Conservation (phyloP, 2,888 invertebrate species). For the Empis stercorea region DNA sequence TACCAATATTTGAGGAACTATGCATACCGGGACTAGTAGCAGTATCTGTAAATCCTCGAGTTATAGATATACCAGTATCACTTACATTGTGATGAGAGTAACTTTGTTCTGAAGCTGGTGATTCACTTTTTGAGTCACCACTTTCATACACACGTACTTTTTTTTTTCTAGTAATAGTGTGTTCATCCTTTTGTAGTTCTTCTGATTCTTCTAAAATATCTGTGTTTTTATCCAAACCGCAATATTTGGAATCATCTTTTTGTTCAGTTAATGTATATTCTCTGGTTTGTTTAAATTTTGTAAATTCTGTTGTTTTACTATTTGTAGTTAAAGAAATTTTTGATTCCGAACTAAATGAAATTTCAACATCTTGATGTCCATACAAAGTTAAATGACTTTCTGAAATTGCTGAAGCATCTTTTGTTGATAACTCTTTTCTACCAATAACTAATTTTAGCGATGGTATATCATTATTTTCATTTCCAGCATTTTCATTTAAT, state of each 20-base stretch:
- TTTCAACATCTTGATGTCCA: constrained; percentile 41
- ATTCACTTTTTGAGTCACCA: constrained; percentile 28
- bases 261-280: constrained; percentile 20
- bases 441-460: constrained; percentile 41
- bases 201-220: constrained; percentile 13
- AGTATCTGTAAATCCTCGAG: constrained; percentile 35
- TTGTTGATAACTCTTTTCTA: constrained; percentile 40
- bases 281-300: constrained; percentile 8
- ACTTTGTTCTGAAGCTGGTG: constrained; percentile 39
- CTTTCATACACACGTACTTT: constrained; percentile 40
- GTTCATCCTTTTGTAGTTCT: constrained; percentile 30
- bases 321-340: constrained; percentile 39
- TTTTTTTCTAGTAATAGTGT: constrained; percentile 40
- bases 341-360: constrained; percentile 41
- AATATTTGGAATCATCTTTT: constrained; percentile 27
- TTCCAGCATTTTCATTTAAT: no score
- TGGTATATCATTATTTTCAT: constrained; percentile 7
- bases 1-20: constrained; percentile 22
- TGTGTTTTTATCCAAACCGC: constrained; percentile 8
- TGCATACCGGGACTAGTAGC: constrained; percentile 36
- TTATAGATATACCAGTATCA: constrained; percentile 43
- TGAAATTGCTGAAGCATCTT: constrained; percentile 39
- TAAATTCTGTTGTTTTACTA: constrained; percentile 8
- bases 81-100: constrained; percentile 39
- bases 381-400: constrained; percentile 42